Evolutionary conservation across 2,797 vertebrate species (phyloP).

Genomic region (Cyprinodon diabolis): DNA sequence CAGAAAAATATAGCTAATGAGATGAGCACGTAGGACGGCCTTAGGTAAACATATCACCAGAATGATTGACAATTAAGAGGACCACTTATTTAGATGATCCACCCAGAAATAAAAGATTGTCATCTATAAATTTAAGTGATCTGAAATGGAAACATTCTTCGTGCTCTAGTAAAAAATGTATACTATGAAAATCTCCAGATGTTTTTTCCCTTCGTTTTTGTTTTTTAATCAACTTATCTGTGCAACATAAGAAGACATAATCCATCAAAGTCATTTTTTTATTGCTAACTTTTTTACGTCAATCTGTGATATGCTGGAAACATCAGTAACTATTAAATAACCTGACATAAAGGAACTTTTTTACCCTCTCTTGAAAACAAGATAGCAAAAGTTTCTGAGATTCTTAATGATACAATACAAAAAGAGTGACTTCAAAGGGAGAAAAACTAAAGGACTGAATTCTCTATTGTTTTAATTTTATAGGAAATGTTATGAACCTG

Average conservation of each 20-base stretch:
- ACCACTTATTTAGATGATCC: too few species aligned
- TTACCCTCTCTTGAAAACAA: not conserved
- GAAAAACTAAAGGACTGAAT: not conserved
- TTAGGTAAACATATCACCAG: too few species aligned
- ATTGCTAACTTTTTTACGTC: not conserved
- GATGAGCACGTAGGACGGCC: too few species aligned
- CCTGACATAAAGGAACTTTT: not conserved
- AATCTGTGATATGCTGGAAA: not conserved
- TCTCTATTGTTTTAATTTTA: not conserved
- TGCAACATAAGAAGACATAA: not conserved
- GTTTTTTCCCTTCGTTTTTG: not conserved
- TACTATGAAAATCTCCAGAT: too few species aligned
- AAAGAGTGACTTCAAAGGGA: not conserved
- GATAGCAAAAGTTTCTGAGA: not conserved
- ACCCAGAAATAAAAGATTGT: too few species aligned
- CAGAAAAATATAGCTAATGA: too few species aligned
- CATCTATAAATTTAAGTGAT: too few species aligned
- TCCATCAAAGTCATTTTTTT: not conserved
- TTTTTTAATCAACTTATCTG: not conserved
- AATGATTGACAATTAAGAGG: too few species aligned
- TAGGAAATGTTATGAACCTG: not conserved
- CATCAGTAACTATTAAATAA: not conserved
- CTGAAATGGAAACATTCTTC: slow-evolving; percentile 18
- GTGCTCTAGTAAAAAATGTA: slow-evolving; percentile 34
- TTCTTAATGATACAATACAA: not conserved